Evolutionary conservation across 2,113 vertebrate species (phyloP).

Genomic region (Mugil cephalus): DNA sequence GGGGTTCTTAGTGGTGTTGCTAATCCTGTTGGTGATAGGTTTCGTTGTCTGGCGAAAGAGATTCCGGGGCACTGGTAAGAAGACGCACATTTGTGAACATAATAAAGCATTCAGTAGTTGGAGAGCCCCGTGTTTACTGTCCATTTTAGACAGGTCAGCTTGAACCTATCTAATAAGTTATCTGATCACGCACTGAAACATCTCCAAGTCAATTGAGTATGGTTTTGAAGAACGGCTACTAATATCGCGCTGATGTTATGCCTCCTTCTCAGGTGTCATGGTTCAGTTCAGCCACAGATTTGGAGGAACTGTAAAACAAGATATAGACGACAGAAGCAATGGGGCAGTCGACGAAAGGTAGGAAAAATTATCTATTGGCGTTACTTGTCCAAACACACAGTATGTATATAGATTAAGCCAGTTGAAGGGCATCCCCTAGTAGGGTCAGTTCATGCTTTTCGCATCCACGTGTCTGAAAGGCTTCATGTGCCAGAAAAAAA

Average conservation of each 20-base stretch:
- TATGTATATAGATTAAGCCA: background rate
- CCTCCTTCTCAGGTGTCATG: conserved; percentile 55
- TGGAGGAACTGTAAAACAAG: conserved; percentile 50
- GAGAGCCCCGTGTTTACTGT: too few relatives aligned
- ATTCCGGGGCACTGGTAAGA: conserved; percentile 50
- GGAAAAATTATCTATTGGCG: background rate
- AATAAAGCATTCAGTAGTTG: too few relatives aligned
- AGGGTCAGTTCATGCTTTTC: too few relatives aligned
- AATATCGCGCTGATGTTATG: background rate
- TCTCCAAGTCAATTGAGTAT: too few relatives aligned
- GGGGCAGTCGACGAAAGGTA: conserved; percentile 52
- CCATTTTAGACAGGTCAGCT: too few relatives aligned
- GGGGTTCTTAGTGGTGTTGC: conserved; percentile 47
- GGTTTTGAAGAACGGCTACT: background rate
- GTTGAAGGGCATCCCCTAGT: background rate
- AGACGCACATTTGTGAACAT: too few relatives aligned
- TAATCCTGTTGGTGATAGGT: conserved; percentile 36
- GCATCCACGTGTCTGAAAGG: too few relatives aligned
- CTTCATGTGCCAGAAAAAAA: too few relatives aligned
- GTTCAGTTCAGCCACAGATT: conserved; percentile 67
- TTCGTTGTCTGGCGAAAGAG: conserved; percentile 69
- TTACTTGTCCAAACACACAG: background rate
- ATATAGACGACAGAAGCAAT: conserved; percentile 53
- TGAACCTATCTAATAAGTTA: too few relatives aligned
- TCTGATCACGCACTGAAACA: too few relatives aligned